Base-by-base conservation (phyloP, 2,113 vertebrate genomes). In the Tragulus kanchil region DNA sequence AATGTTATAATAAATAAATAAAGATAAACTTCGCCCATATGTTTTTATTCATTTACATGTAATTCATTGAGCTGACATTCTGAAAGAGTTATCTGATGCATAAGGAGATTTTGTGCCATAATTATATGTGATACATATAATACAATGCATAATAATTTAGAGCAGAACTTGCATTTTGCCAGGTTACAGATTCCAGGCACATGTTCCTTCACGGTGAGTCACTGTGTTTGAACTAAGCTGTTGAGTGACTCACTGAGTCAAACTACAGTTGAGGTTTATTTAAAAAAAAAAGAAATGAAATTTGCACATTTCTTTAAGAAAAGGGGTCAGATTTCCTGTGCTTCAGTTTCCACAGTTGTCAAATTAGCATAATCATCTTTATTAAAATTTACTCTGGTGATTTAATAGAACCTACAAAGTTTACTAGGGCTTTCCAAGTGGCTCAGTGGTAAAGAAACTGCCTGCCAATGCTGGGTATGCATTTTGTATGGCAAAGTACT, bases 41-140 rank as follows among this genome's bases (percentile, higher is more conserved):
- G 96, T 94, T 98, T 95, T 97, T 64, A 98, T 97, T 98, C 77
- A 97, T 98, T 98, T 97, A 95, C 77, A 93, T 97, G 87, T 97
- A 98, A 98, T 96, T 97, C 81, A 87, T 94, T 97, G 90, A 96
- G 62, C 64, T 13, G n/a, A 75, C 71, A 90, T 95, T 90, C 64
- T 94, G 45, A 83, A 94, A 94, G 87, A 93, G 83, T 85, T 98
- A 97, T 93, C 93, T 97, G 85, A 95, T 94, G 89, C 92, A 61
- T 62, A 91, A 67, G 85, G 85, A 96, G 84, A 96, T 90, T 95
- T 69, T 89, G 78, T 86, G 71, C 81, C 48, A 82, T 83, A 97
- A 69, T 96, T 95, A 52, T 89, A 86, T 93, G 67, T 90, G 88
- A 89, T 93, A 73, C 50, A 61, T 78, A 89, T 59, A 94, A 85